Evolutionary conservation across 1,140 invertebrate genomes (phyloP), one percentile per base, ranked within the genome.

Genomic region (Aculops lycopersici): DNA sequence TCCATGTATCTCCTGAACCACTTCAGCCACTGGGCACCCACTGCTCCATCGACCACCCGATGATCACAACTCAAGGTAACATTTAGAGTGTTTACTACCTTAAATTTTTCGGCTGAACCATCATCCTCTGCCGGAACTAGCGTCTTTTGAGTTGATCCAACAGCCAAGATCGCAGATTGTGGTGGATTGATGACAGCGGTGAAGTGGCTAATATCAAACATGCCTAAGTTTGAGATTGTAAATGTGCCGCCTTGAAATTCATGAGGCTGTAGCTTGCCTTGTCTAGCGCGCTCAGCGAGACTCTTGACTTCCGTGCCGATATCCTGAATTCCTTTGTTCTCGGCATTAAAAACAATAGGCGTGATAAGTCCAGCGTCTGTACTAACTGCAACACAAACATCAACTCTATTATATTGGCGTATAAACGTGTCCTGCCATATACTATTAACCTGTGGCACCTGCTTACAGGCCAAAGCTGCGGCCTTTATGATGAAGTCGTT

Each of bases 401-500:
- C 92, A 14, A 95, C 86, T 51, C 71, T 70, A 24, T 73, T 68
- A 52, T 75, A 88, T 76, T 90, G 74, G 62, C 88, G 69, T 52
- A 97, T 90, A 49, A 74, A 71, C n/a, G 71, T 66, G 41, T 80
- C 83, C 65, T 84, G 68, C 84, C 90, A 98, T 16, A 80, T 69
- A 14, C 79, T 83, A 55, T 98, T 98, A 2, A 72, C 78, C 51
- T 88, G 77, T 1, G 90, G 90, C 39, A 97, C 76, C 57, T 76
- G 74, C 52, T 71, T 70, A 56, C 75, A 83, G 5, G 90, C 79
- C 40, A 81, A 61, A 2, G 86, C 83, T 15, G 78, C 69, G 1
- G 80, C 88, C 47, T 97, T 97, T 36, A 97, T 78, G 37, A 98
- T 73, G 49, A 97, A 90, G 57, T 97, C 90, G 55, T 95, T 97